Conservation (phyloP, 2,888 invertebrate species). For the Brachypalpus laphriformis region DNA sequence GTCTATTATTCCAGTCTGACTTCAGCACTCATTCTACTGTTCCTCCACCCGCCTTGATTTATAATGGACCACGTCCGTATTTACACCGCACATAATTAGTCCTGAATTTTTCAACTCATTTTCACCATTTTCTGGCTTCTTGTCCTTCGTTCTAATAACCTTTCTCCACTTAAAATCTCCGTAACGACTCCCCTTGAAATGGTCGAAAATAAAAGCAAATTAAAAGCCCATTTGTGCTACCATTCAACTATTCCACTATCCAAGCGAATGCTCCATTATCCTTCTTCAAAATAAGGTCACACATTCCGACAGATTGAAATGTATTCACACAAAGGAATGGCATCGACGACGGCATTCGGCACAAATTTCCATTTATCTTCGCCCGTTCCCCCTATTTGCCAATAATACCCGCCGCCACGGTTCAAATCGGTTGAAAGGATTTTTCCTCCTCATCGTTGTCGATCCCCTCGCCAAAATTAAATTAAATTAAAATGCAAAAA, state of each 20-base stretch:
- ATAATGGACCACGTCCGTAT: too few species aligned
- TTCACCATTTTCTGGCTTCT: not conserved
- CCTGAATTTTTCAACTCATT: too few species aligned
- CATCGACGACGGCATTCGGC: not conserved
- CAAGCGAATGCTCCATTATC: conserved; percentile 15
- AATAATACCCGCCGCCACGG: conserved; percentile 18
- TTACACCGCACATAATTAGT: too few species aligned
- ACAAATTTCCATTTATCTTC: conserved; percentile 35
- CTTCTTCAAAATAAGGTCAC: conserved; percentile 33
- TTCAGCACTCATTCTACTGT: too few species aligned
- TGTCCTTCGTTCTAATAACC: not conserved
- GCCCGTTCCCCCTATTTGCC: not conserved
- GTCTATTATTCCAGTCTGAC: too few species aligned
- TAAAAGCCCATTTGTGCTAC: conserved; percentile 21
- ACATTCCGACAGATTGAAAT: conserved; percentile 33
- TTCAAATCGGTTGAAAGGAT: conserved; percentile 54
- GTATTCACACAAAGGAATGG: conserved; percentile 25
- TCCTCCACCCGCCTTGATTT: too few species aligned
- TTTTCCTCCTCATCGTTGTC: conserved; percentile 10
- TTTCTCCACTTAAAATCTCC: not conserved
- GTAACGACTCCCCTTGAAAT: not conserved
- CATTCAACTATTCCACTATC: conserved; percentile 15
- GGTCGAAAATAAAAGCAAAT: conserved; percentile 3
- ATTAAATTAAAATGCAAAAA: conserved; percentile 15
- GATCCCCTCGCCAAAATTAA: conserved; percentile 23